Percentiles rank a stretch among this genome's conserved stretches.
These are phyloP conservation scores for Doryteuthis pealeii DNA, from an alignment of 1,140 invertebrate genomes.

Conservation along the genomic window DNA sequence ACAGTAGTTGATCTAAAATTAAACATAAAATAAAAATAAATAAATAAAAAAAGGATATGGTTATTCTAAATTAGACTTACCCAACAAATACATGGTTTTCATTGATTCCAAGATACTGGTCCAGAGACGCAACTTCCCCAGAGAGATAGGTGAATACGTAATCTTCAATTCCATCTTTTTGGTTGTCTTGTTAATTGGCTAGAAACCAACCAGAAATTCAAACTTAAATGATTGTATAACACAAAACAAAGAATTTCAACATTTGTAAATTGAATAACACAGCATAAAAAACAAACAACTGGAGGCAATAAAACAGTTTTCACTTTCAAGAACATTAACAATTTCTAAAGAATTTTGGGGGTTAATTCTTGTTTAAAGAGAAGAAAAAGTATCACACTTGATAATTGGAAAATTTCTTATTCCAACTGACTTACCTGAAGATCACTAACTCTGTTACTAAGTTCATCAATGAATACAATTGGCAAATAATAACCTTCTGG, in stretches of 20 bases:
- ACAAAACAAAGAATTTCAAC: not conserved
- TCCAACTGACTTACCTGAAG: slow-evolving; percentile 61
- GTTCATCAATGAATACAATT: slow-evolving; percentile 78
- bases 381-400: too few species aligned
- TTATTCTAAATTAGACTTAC: slow-evolving; percentile 28
- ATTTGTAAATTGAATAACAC: slow-evolving; percentile 2
- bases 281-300: too few species aligned
- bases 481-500: slow-evolving; percentile 75
- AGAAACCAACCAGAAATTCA: slow-evolving; percentile 28
- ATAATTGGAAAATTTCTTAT: too few species aligned
- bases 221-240: not conserved
- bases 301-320: too few species aligned
- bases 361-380: too few species aligned
- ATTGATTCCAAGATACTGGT: slow-evolving; percentile 80
- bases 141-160: slow-evolving; percentile 60
- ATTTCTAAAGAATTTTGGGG: too few species aligned
- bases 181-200: slow-evolving; percentile 47
- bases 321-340: too few species aligned
- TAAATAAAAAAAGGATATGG: too few species aligned
- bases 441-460: slow-evolving; percentile 77
- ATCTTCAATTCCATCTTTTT: slow-evolving; percentile 55
- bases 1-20: too few species aligned
- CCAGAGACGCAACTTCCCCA: slow-evolving; percentile 68
- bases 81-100: slow-evolving; percentile 65
- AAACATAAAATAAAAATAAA: too few species aligned